phyloP scores from a whole-genome alignment of 2,113 vertebrate genomes.

The Trochalopteron elliotii region DNA sequence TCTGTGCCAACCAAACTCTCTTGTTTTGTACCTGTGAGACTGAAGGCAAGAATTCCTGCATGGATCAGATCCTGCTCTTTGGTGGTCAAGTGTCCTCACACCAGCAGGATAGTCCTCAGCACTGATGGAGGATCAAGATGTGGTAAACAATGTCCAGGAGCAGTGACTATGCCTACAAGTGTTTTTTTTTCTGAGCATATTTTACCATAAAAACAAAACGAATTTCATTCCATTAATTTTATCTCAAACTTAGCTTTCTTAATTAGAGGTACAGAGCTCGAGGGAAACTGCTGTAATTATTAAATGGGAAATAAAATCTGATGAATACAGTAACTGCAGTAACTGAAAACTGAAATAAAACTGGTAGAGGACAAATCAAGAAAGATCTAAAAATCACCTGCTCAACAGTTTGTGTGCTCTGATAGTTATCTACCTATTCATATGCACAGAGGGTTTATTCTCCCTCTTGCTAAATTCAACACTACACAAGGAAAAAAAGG shows the following conservation, averaged over 20 bases:
- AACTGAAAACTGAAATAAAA: neutral
- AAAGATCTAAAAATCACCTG: neutral
- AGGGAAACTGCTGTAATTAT: slow-evolving; percentile 11
- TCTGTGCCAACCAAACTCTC: neutral
- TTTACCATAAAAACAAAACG: neutral
- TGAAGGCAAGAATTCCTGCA: neutral
- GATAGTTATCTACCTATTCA: neutral
- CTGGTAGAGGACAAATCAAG: neutral
- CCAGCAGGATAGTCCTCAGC: neutral
- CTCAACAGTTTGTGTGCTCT: neutral
- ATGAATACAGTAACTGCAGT: neutral
- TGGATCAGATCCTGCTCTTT: neutral
- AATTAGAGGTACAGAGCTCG: neutral
- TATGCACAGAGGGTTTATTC: neutral
- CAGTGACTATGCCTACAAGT: neutral
- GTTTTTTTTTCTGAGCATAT: neutral
- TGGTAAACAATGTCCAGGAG: neutral
- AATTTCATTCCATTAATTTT: neutral
- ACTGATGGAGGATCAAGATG: neutral
- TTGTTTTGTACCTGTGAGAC: neutral
- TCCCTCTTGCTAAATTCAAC: neutral
- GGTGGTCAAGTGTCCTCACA: neutral
- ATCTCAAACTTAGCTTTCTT: neutral
- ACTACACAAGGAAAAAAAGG: neutral
- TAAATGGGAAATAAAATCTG: slow-evolving; percentile 9